Conservation (phyloP, 37 sponge, comb jelly and placozoan species). For the Aplysina aerophoba region DNA sequence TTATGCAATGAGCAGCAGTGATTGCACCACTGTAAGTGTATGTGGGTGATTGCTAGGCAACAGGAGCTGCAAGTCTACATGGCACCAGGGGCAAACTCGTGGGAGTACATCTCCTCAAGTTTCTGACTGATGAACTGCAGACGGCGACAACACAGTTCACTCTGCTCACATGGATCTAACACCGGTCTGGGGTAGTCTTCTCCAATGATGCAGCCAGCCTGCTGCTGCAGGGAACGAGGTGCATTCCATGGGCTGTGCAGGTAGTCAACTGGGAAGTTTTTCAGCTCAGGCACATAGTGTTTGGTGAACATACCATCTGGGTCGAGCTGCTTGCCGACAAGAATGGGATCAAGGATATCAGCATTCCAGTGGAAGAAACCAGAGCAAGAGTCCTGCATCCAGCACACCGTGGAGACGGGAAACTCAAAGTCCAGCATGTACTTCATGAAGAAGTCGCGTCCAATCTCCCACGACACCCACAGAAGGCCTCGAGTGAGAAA, state of each 20-base stretch:
- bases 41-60: no score
- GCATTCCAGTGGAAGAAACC: constrained; percentile 79
- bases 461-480: constrained; percentile 86
- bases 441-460: constrained; percentile 83
- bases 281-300: constrained; percentile 75
- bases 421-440: constrained; percentile 86
- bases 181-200: constrained; percentile 86
- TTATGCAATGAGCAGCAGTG: no score
- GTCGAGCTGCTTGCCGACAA: constrained; percentile 79
- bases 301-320: constrained; percentile 78
- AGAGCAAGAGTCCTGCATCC: constrained; percentile 88
- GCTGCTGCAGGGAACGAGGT: constrained; percentile 67
- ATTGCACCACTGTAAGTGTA: no score
- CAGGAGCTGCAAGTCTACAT: not conserved
- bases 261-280: constrained; percentile 75
- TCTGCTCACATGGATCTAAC: constrained; percentile 54
- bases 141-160: constrained; percentile 71
- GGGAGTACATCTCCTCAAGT: constrained; percentile 52
- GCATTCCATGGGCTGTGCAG: constrained; percentile 91
- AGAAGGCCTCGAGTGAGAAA: constrained; percentile 88
- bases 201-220: constrained; percentile 84
- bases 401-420: constrained; percentile 80
- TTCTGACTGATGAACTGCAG: constrained; percentile 53
- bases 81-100: not conserved
- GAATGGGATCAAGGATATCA: constrained; percentile 59